phyloP scores from a whole-genome alignment of 1,140 invertebrate species.

The Drosophila athabasca region DNA sequence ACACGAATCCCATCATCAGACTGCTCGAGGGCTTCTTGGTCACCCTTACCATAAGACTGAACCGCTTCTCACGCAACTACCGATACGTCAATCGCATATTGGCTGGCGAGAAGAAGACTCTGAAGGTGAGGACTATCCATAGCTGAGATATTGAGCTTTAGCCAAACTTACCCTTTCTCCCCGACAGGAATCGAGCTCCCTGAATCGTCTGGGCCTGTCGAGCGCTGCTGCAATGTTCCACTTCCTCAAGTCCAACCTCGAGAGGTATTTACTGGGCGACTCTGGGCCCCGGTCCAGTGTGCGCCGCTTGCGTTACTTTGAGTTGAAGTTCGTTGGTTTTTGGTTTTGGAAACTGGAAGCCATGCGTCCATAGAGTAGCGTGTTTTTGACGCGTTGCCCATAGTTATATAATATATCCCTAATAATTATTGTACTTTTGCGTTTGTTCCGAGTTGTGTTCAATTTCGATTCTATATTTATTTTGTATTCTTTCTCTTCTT shows the following conservation, averaged over 20 bases:
- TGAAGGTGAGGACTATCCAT: conserved; percentile 88
- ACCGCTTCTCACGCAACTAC: conserved; percentile 95
- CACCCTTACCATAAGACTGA: conserved; percentile 93
- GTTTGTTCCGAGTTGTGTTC: conserved; percentile 44
- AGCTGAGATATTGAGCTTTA: neutral
- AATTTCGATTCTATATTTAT: conserved; percentile 55
- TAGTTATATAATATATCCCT: conserved; percentile 11
- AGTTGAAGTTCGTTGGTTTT: conserved; percentile 21
- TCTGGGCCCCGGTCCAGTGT: conserved; percentile 47
- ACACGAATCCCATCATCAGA: conserved; percentile 78
- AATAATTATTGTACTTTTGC: conserved; percentile 7
- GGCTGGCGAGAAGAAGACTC: conserved; percentile 90
- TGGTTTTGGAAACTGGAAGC: conserved; percentile 33
- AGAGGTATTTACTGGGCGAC: conserved; percentile 70
- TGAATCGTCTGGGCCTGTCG: conserved; percentile 68
- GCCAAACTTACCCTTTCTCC: neutral
- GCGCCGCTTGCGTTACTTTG: conserved; percentile 64
- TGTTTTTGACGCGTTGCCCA: conserved; percentile 46
- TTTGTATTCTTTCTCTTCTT: conserved; percentile 51
- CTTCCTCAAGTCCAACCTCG: conserved; percentile 74
- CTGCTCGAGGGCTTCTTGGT: conserved; percentile 89
- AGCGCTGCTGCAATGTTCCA: conserved; percentile 77
- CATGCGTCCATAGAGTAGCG: conserved; percentile 56
- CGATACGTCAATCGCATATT: conserved; percentile 94
- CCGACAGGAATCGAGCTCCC: conserved; percentile 64